Evolutionary conservation across 2,888 invertebrate genomes (phyloP).

Genomic region (Pocota personata): DNA sequence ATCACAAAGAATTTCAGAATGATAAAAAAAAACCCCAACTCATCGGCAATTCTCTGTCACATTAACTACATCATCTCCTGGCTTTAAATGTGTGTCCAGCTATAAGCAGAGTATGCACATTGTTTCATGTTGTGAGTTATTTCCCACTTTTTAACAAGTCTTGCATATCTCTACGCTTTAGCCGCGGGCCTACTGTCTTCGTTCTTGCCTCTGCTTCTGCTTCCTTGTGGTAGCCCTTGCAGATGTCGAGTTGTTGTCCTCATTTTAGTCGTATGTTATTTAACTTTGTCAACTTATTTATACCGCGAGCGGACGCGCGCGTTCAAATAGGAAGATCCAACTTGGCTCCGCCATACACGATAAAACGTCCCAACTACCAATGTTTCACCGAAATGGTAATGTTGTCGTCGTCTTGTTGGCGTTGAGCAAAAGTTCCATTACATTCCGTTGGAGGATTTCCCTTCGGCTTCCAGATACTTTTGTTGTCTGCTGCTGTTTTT

Average conservation of each 20-base stretch:
- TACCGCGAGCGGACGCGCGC: slow-evolving; percentile 16
- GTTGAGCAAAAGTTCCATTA: slow-evolving; percentile 59
- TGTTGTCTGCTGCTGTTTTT: slow-evolving; percentile 25
- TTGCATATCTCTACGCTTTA: slow-evolving; percentile 30
- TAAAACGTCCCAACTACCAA: slow-evolving; percentile 65
- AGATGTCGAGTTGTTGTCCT: slow-evolving; percentile 51
- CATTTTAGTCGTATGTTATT: slow-evolving; percentile 39
- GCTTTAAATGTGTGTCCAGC: slow-evolving; percentile 31
- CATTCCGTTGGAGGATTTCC: slow-evolving; percentile 60
- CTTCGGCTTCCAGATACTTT: slow-evolving; percentile 47
- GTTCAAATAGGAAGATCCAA: slow-evolving; percentile 46
- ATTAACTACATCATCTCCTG: slow-evolving; percentile 41
- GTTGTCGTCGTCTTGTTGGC: slow-evolving; percentile 37
- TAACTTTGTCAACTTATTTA: slow-evolving; percentile 51
- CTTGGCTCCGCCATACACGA: slow-evolving; percentile 44
- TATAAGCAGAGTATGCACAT: slow-evolving; percentile 28
- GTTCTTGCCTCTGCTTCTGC: not conserved
- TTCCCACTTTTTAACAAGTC: slow-evolving; percentile 42
- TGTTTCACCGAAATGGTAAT: slow-evolving; percentile 72
- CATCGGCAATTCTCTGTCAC: slow-evolving; percentile 15
- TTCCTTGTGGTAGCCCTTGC: slow-evolving; percentile 42
- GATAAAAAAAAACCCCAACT: not conserved
- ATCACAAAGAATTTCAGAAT: slow-evolving; percentile 26
- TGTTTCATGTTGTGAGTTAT: slow-evolving; percentile 57
- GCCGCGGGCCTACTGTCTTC: slow-evolving; percentile 11